These are phyloP conservation scores for Antheraea yamamai DNA, from an alignment of 2,888 invertebrate genomes.

Conservation along the genomic window DNA sequence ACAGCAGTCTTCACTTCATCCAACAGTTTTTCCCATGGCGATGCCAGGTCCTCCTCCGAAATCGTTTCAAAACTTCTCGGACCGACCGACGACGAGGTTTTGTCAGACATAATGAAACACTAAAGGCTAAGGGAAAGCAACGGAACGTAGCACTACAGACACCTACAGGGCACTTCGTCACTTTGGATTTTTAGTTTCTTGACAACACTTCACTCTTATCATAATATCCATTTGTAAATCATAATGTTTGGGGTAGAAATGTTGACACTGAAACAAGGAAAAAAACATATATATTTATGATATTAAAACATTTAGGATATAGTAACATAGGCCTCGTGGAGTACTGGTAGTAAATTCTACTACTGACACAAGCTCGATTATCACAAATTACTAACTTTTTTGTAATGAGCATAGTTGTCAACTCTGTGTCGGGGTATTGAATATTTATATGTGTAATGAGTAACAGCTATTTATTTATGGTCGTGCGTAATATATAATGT, in stretches of 20 bases:
- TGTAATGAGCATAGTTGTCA: no score
- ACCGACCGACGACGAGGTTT: constrained; percentile 75
- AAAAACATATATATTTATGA: constrained; percentile 26
- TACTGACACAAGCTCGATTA: no score
- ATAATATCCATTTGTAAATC: constrained; percentile 83
- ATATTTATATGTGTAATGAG: no score
- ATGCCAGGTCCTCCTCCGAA: constrained; percentile 74
- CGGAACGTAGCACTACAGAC: constrained; percentile 78
- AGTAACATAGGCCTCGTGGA: no score
- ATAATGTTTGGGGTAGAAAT: constrained; percentile 82
- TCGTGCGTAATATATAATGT: no score
- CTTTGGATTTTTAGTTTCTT: constrained; percentile 82
- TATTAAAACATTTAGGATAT: no score
- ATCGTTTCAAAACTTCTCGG: constrained; percentile 79
- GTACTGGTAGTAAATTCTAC: no score
- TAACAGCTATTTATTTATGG: no score
- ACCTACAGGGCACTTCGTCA: constrained; percentile 79
- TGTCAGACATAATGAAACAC: constrained; percentile 72
- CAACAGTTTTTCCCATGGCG: constrained; percentile 77
- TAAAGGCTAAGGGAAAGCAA: constrained; percentile 48
- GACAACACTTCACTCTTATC: constrained; percentile 82
- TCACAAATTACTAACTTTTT: no score
- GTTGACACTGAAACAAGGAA: constrained; percentile 80
- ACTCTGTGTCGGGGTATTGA: no score
- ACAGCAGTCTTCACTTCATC: constrained; percentile 71